phyloP scores from a whole-genome alignment of 2,888 invertebrate genomes.

The Torymus aiolomorphi region DNA sequence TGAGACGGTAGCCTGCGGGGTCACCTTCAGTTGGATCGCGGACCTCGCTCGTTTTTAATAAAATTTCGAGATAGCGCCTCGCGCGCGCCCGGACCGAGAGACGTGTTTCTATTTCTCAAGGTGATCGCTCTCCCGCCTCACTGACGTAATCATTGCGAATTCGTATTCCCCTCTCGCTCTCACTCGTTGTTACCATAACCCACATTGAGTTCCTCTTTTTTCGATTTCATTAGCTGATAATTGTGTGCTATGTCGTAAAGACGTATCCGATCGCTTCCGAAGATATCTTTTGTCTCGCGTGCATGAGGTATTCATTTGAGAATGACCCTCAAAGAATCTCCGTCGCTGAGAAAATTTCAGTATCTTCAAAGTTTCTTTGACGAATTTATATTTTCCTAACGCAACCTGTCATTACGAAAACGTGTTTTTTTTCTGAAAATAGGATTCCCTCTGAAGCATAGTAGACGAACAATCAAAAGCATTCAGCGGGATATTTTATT shows the following conservation, averaged over 20 bases:
- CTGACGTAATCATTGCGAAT: conserved; percentile 18
- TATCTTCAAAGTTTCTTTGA: too few species aligned
- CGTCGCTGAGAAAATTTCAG: too few species aligned
- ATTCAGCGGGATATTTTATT: too few species aligned
- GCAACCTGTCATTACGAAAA: background rate
- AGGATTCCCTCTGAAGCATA: too few species aligned
- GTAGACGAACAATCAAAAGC: too few species aligned
- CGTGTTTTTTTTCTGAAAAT: too few species aligned
- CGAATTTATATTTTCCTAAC: conserved; percentile 4
- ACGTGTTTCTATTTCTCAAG: conserved; percentile 32
- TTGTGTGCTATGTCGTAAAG: too few species aligned
- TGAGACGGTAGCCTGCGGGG: background rate
- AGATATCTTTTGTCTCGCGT: too few species aligned
- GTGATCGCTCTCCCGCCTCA: conserved; percentile 4
- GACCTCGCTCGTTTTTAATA: background rate
- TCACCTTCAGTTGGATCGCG: conserved; percentile 16
- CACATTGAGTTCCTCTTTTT: conserved; percentile 3
- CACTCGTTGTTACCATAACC: conserved; percentile 19
- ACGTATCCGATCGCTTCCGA: too few species aligned
- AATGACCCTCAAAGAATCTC: too few species aligned
- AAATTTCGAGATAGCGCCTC: conserved; percentile 1
- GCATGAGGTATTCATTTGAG: too few species aligned
- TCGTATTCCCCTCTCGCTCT: background rate
- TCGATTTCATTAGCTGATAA: background rate
- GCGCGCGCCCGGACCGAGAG: background rate